Base-by-base conservation (phyloP, 2,888 invertebrate genomes). In the Drosophila cognata region DNA sequence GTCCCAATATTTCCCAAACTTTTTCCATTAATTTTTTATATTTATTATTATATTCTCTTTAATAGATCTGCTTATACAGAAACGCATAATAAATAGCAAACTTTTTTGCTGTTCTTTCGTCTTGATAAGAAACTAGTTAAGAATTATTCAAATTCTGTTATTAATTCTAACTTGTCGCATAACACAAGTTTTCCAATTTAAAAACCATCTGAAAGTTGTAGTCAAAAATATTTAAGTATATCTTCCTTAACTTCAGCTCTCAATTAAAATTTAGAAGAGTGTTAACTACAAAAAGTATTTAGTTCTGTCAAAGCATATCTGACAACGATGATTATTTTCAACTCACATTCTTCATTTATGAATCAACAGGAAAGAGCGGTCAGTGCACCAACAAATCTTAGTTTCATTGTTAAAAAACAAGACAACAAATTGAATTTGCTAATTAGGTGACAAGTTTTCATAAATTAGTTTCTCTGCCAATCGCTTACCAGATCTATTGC, bases 371-470 rank as follows among this genome's bases (percentile, higher is more conserved):
- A 35, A 4, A 7, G 28, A 36, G 5, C 25, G 18, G 18, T 25
- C 35, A 1, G 10, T 28, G 11, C 2, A 25, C 8, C 18, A 21
- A 21, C 21, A 18, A 48, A 28, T 31, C 31, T 48, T 28, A 28
- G 57, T 13, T 51, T 21, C 4, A 51, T 35, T 3, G 6, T 38
- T 1, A 1, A 33, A 48, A 31, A 52, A 11, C 21, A 2, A 33
- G 56, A 43, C 25, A 18, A 35, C 33, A 67, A 68, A 31, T 38
- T 18, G 13, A 41, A 33, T 33, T 56, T 56, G 43, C 10, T 43
- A 25, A 4, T 25, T 46, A 46, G 25, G 46, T 16, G 16, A 21
- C 18, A 11, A 18, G 6, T 31, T 6, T 25, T 2, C 21, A 7
- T 11, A 43, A 57, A 21, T n/a, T 10, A 25, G 46, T 25, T 48